These are phyloP conservation scores for Campoplex nolae DNA, from an alignment of 2,888 invertebrate genomes.

Conservation along the genomic window DNA sequence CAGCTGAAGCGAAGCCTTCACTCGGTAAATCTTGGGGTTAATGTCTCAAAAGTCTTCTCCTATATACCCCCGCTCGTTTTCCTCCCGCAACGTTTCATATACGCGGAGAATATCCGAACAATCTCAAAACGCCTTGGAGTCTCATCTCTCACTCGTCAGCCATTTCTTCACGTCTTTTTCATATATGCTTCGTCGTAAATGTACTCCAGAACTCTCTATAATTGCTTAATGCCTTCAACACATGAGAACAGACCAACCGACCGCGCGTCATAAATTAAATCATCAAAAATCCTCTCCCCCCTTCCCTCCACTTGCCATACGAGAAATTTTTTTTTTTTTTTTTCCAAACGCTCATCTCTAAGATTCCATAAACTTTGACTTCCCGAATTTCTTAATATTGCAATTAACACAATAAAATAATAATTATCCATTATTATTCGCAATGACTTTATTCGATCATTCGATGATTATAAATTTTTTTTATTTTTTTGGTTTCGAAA, in stretches of 20 bases:
- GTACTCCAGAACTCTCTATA: slow-evolving; percentile 45
- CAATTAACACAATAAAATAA: not conserved
- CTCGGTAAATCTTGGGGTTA: slow-evolving; percentile 67
- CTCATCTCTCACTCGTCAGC: slow-evolving; percentile 62
- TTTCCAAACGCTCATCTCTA: slow-evolving; percentile 18
- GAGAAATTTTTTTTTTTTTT: not conserved
- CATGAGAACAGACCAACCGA: slow-evolving; percentile 49
- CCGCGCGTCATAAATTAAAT: slow-evolving; percentile 65
- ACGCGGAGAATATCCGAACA: slow-evolving; percentile 46
- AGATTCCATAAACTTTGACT: not conserved
- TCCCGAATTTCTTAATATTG: not conserved
- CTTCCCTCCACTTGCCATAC: not conserved
- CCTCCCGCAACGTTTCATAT: slow-evolving; percentile 53
- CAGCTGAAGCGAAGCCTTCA: slow-evolving; percentile 71
- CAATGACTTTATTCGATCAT: too few relatives aligned
- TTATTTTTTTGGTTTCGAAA: not conserved
- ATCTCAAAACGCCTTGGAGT: slow-evolving; percentile 46
- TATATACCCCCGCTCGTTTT: slow-evolving; percentile 30
- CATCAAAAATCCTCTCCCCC: slow-evolving; percentile 18
- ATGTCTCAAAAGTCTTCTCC: slow-evolving; percentile 63
- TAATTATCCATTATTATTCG: too few relatives aligned
- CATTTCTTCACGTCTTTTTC: slow-evolving; percentile 32
- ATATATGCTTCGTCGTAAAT: slow-evolving; percentile 42
- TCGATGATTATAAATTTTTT: too few relatives aligned
- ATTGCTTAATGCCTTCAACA: slow-evolving; percentile 62